These are phyloP conservation scores for Tragelaphus scriptus DNA, from an alignment of 2,113 vertebrate genomes.

Conservation along the genomic window DNA sequence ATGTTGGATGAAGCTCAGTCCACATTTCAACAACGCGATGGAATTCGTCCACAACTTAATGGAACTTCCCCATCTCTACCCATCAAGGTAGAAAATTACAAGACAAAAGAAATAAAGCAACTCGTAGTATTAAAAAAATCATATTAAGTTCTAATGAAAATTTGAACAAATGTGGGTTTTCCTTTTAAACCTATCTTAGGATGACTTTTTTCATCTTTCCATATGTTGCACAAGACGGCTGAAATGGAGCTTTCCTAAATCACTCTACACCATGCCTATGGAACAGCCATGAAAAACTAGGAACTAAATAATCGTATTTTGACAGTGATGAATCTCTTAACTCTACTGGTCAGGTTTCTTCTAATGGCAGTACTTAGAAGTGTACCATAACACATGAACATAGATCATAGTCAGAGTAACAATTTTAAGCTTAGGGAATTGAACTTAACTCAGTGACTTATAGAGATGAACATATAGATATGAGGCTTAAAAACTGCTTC, in stretches of 20 bases:
- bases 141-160: background rate
- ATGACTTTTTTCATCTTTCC: conserved; percentile 18
- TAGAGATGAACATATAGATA: conserved; percentile 26
- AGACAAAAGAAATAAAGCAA: conserved; percentile 42
- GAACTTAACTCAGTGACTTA: conserved; percentile 36
- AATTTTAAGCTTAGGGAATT: conserved; percentile 37
- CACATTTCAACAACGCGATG: conserved; percentile 63
- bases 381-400: conserved; percentile 33
- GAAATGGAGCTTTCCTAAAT: conserved; percentile 43
- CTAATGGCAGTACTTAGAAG: conserved; percentile 4
- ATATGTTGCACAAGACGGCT: conserved; percentile 23
- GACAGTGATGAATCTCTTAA: conserved; percentile 57
- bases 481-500: conserved; percentile 25
- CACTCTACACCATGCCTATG: background rate
- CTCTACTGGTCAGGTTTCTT: conserved; percentile 50
- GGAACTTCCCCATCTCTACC: conserved; percentile 41
- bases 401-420: conserved; percentile 13
- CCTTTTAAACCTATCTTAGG: background rate
- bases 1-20: conserved; percentile 67
- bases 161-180: conserved; percentile 10
- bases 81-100: conserved; percentile 63
- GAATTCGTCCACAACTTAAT: conserved; percentile 69
- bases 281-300: conserved; percentile 42
- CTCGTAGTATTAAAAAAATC: background rate
- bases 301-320: conserved; percentile 10